Base-by-base conservation (phyloP, 2,113 vertebrate species). In the Cromileptes altivelis region DNA sequence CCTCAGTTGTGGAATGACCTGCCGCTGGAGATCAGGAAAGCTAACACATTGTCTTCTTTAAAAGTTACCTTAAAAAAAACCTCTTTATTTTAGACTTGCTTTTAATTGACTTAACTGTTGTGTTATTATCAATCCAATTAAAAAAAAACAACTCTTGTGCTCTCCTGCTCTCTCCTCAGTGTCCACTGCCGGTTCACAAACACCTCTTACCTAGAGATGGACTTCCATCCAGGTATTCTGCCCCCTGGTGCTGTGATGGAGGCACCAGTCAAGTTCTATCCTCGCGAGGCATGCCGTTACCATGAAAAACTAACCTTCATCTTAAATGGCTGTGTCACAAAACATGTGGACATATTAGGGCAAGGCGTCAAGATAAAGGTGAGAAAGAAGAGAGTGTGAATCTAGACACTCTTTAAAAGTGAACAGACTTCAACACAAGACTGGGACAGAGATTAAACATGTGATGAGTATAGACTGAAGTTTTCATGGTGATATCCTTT, bases 361-460 rank as follows among this genome's bases (percentile, higher is more conserved):
- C 96, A 94, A 58, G 98, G 97, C 49, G 81, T 92, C 0, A 93
- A 97, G 85, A 87, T 97, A 93, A 98, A 97, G 97, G 98, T 98
- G 84, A 93, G 90, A 15, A 42, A 37, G 30, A 61, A 17, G 3
- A 40, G 17, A 3, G 18, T 21, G 4, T 62, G 13, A 45, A 10
- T 76, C 11, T 45, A 25, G 4, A 47, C 42, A 18, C 13, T 18
- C 2, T 70, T 53, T 70, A 1, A 53, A 14, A 27, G 19, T 19
- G 27, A 68, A 37, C 10, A 69, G 5, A 21, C 23, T 49, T 2
- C 45, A 50, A 50, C 45, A 27, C 40, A 30, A 50, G 17, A 19
- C 49, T n/a, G 5, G 25, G 18, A 13, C 49, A 21, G 27, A 69
- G 4, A 30, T 30, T 30, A 4, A 30, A 30, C 30, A 30, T 30